phyloP scores from a whole-genome alignment of 2,797 vertebrate species.

The Microtus agrestis region DNA sequence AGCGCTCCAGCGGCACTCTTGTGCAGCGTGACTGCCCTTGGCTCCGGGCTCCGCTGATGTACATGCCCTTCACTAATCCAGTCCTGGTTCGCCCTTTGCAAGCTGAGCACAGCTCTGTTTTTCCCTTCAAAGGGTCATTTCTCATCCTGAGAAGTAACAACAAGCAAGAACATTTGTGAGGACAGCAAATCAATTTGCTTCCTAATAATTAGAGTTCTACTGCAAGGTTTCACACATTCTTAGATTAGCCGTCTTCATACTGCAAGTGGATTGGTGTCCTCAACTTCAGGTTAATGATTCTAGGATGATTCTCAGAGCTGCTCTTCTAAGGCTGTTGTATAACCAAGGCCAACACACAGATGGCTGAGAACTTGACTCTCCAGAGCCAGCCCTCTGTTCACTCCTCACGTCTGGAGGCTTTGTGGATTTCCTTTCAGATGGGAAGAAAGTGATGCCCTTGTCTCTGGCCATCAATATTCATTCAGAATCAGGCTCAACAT shows the following conservation, averaged over 20 bases:
- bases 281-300: background rate
- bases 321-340: background rate
- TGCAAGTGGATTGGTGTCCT: background rate
- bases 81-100: background rate
- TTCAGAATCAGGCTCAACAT: background rate
- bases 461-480: background rate
- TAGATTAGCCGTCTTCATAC: background rate
- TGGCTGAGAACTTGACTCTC: background rate
- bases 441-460: background rate
- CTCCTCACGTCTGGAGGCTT: background rate
- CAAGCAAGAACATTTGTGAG: background rate
- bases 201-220: conserved; percentile 7
- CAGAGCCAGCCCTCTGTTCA: background rate
- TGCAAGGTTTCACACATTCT: background rate
- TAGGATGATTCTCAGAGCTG: background rate
- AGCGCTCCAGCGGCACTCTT: background rate
- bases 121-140: conserved; percentile 1
- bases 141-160: background rate
- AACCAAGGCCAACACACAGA: fast-evolving
- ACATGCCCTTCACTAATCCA: background rate
- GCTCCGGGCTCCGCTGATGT: background rate
- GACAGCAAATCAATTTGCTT: conserved; percentile 11
- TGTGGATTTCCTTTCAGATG: fast-evolving
- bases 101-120: background rate
- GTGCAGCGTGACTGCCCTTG: background rate